Base-by-base conservation (phyloP, 2,113 vertebrate species). In the Myiopsitta monachus region DNA sequence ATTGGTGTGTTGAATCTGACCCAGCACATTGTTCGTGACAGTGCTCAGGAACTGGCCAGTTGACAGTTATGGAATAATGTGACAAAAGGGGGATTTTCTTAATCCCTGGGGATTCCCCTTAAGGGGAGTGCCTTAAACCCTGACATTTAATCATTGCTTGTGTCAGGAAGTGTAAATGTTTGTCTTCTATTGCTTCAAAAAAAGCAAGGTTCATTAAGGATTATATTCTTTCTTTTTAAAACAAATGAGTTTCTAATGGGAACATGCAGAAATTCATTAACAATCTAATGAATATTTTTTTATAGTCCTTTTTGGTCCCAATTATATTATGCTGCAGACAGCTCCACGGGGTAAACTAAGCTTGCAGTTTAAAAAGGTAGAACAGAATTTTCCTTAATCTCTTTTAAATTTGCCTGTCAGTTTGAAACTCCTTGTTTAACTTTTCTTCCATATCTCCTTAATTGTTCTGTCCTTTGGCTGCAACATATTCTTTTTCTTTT, bases 51-150 rank as follows among this genome's bases (percentile, higher is more conserved):
- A 79, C 57, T 78, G 86, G 57, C 51, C 57, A 23, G 11, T 51
- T 13, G 3, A 52, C 49, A 64, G 87, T 72, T 82, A 39, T 0
- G 18, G 74, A 89, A 51, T 74, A 88, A 83, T 28, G 66, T 83
- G 91, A 92, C 80, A 92, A 89, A 91, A 85, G 39, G 33, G 61
- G 49, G 38, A 73, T 92, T 97, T 94, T 87, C 86, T 87, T 95
- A 83, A 92, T 95, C 94, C 52, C 76, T 62, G 88, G 88, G 88
- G 79, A 90, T 86, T 88, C 83, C 88, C 79, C 44, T 66, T 83
- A 73, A 69, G 21, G 91, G 47, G 31, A 62, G 30, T 51, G 15
- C 96, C 69, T 87, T 84, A 96, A 83, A 90, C 62, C 62, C 41
- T 96, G 74, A 84, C 77, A 73, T 57, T 91, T 91, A 92, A 84